Conservation (phyloP, 2,888 invertebrate species). For the Gisinianus flammeolus region DNA sequence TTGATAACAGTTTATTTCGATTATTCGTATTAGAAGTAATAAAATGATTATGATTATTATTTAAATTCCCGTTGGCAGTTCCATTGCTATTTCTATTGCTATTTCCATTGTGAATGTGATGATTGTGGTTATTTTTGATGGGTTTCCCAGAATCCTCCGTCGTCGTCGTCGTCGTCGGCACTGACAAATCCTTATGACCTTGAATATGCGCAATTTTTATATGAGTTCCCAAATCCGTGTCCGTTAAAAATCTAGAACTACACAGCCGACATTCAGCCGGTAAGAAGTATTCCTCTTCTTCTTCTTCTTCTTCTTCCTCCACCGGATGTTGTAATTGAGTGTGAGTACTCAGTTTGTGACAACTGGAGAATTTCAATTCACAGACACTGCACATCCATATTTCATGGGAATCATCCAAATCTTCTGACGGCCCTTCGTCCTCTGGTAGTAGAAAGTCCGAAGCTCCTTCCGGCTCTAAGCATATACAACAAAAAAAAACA, state of each 20-base stretch:
- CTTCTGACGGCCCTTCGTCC: slow-evolving; percentile 1
- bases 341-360: slow-evolving; percentile 43
- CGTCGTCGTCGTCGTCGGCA: neutral
- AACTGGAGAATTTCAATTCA: slow-evolving; percentile 34
- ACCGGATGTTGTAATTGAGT: slow-evolving; percentile 42
- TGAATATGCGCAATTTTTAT: slow-evolving; percentile 38
- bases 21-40: neutral
- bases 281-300: neutral
- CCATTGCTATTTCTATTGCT: neutral
- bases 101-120: neutral
- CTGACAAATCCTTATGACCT: slow-evolving; percentile 5
- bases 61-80: neutral
- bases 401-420: neutral
- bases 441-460: slow-evolving; percentile 17
- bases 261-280: slow-evolving; percentile 48
- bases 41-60: neutral
- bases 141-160: neutral
- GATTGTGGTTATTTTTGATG: neutral
- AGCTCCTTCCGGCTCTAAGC: slow-evolving; percentile 33
- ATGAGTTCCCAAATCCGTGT: slow-evolving; percentile 44
- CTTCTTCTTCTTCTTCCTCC: too few species aligned
- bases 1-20: neutral
- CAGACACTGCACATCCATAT: slow-evolving; percentile 51
- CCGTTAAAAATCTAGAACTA: slow-evolving; percentile 40
- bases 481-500: neutral